Evolutionary conservation across 2,888 invertebrate genomes (phyloP).

Genomic region (Byasa hedistus): DNA sequence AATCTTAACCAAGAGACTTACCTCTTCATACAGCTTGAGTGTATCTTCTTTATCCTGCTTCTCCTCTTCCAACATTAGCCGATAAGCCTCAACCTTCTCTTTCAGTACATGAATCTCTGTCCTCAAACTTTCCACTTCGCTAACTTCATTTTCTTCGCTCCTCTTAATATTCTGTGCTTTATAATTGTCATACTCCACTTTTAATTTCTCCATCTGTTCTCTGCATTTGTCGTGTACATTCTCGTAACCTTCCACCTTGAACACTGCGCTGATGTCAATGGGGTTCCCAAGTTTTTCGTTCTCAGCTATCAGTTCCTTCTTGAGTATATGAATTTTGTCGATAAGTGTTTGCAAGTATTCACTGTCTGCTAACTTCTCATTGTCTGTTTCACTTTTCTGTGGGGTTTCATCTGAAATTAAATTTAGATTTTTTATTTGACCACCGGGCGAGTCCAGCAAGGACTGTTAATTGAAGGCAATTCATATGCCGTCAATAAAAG

Average conservation of each 20-base stretch:
- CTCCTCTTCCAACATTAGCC: constrained; percentile 81
- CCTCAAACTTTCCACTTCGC: constrained; percentile 72
- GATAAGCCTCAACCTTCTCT: constrained; percentile 83
- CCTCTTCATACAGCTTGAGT: constrained; percentile 79
- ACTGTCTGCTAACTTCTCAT: constrained; percentile 66
- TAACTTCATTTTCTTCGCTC: constrained; percentile 48
- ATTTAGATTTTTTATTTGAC: no score
- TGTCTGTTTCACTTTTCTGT: constrained; percentile 68
- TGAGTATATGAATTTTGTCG: constrained; percentile 83
- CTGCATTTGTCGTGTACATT: constrained; percentile 80
- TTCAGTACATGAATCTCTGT: constrained; percentile 83
- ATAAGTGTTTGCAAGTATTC: constrained; percentile 80
- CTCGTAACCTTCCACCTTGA: constrained; percentile 67
- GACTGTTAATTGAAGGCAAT: no score
- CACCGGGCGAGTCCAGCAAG: no score
- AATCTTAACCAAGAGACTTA: constrained; percentile 34
- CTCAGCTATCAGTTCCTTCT: constrained; percentile 80
- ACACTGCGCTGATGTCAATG: constrained; percentile 79
- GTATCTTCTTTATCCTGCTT: constrained; percentile 82
- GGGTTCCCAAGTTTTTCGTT: constrained; percentile 81
- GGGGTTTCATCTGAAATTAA: constrained; percentile 43
- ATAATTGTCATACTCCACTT: constrained; percentile 84
- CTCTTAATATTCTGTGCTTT: constrained; percentile 68
- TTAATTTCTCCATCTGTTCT: constrained; percentile 82
- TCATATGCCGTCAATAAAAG: no score